Percentiles rank a stretch among this genome's conserved stretches.
Conservation (phyloP, 2,113 vertebrate species). For the Pristiophorus japonicus region DNA sequence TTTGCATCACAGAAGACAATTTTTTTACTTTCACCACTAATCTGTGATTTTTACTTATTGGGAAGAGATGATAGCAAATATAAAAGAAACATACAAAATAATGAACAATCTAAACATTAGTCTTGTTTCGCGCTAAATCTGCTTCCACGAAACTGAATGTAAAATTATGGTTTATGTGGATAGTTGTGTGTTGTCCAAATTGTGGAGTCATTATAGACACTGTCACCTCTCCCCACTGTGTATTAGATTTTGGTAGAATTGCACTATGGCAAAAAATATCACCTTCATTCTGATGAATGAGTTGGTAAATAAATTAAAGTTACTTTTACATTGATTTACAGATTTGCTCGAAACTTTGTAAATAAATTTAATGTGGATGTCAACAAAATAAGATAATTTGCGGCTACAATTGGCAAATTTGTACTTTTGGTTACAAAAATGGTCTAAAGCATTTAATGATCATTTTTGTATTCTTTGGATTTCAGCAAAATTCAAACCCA, state of each 20-base stretch:
- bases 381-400: neutral
- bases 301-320: neutral
- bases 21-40: neutral
- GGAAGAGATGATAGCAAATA: neutral
- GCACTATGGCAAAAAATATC: neutral
- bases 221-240: neutral
- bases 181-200: neutral
- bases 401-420: neutral
- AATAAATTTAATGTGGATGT: neutral
- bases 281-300: neutral
- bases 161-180: neutral
- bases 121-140: neutral
- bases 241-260: conserved; percentile 3
- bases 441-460: neutral
- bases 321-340: neutral
- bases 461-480: neutral
- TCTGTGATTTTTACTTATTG: neutral
- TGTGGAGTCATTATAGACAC: neutral
- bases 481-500: neutral
- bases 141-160: neutral
- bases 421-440: neutral
- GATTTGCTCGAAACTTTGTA: neutral
- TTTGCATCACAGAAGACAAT: neutral
- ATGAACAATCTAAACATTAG: too few relatives aligned
- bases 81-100: neutral